Evolutionary conservation across 2,888 invertebrate genomes (phyloP).

Genomic region (Smittia aterrima): DNA sequence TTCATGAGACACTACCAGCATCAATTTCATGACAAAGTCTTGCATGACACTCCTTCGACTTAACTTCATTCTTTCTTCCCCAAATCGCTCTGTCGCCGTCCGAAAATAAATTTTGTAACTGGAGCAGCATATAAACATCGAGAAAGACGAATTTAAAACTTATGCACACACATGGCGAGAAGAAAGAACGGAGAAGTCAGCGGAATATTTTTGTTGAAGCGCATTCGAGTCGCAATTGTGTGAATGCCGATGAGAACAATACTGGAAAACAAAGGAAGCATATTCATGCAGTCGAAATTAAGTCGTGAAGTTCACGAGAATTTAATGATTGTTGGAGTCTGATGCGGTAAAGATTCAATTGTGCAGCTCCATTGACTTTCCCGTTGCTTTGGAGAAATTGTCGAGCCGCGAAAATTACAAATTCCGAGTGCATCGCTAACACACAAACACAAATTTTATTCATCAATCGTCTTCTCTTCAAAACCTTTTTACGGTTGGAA

Average conservation of each 20-base stretch:
- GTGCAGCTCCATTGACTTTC: not conserved
- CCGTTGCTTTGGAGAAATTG: not conserved
- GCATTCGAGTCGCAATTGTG: not conserved
- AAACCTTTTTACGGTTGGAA: not conserved
- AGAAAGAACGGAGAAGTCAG: slow-evolving; percentile 3
- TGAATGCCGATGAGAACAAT: not conserved
- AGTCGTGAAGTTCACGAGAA: not conserved
- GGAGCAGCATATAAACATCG: slow-evolving; percentile 13
- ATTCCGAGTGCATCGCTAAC: slow-evolving; percentile 24
- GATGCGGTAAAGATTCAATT: too few species aligned
- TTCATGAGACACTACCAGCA: too few species aligned
- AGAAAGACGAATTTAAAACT: not conserved
- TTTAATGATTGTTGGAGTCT: too few species aligned
- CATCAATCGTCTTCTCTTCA: slow-evolving; percentile 20
- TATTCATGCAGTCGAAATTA: not conserved
- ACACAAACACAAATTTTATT: slow-evolving; percentile 35
- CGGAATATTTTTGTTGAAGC: not conserved
- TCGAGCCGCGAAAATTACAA: not conserved
- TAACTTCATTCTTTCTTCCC: not conserved
- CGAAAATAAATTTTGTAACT: slow-evolving; percentile 18
- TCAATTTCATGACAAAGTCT: too few species aligned
- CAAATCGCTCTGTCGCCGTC: not conserved
- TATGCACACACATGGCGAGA: slow-evolving; percentile 11
- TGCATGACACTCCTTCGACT: too few species aligned
- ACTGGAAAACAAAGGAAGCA: not conserved